Evolutionary conservation across 2,113 vertebrate genomes (phyloP).

Genomic region (Rhynchomys soricoides): DNA sequence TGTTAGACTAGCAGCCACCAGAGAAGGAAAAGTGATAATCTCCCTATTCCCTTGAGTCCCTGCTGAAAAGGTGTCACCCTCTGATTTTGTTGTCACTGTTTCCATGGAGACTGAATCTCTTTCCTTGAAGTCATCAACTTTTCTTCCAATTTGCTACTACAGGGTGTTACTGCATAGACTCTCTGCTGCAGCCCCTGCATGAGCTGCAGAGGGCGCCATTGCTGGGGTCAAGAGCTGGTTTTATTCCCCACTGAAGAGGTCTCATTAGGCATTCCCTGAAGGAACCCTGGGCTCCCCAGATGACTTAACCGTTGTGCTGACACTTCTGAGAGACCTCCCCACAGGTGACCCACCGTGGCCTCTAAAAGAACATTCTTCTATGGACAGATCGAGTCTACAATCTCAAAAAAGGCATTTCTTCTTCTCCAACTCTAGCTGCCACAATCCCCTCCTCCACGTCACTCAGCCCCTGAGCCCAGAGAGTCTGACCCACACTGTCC

Average conservation of each 20-base stretch:
- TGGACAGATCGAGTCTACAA: neutral
- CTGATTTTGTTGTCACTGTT: neutral
- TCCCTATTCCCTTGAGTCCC: too few relatives aligned
- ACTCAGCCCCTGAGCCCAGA: accelerated
- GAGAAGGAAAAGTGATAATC: too few relatives aligned
- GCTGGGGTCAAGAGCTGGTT: neutral
- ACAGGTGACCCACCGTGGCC: neutral
- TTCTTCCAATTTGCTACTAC: neutral
- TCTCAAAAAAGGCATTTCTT: neutral
- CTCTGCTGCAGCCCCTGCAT: accelerated
- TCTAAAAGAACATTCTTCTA: neutral
- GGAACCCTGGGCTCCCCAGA: neutral
- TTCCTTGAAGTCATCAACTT: neutral
- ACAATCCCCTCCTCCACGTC: neutral
- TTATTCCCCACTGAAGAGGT: neutral
- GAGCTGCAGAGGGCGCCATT: neutral
- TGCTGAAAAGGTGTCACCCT: neutral
- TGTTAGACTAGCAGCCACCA: neutral
- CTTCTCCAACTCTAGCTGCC: neutral
- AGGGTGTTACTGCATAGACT: neutral
- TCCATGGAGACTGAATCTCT: neutral
- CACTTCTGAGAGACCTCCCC: neutral
- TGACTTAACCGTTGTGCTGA: neutral
- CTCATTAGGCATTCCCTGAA: too few relatives aligned
- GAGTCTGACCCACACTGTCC: neutral